Percentiles rank a stretch among this genome's conserved stretches.
Evolutionary conservation across 2,888 invertebrate species (phyloP).

Genomic region (Stratiomys singularior): DNA sequence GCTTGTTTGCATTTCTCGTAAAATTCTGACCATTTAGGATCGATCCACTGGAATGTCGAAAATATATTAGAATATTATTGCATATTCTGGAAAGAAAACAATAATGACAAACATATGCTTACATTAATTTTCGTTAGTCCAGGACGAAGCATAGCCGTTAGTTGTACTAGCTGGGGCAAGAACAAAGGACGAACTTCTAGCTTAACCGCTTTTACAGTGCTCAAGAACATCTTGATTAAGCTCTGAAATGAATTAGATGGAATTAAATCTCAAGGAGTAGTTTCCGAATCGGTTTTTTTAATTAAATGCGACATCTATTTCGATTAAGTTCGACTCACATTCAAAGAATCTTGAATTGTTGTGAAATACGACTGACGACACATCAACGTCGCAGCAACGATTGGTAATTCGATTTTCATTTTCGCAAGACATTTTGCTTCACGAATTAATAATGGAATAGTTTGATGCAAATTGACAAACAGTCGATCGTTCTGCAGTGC

Average conservation of each 20-base stretch:
- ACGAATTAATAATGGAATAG: slow-evolving; percentile 79
- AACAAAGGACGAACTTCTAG: slow-evolving; percentile 90
- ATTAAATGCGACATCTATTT: neutral
- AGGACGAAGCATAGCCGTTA: slow-evolving; percentile 84
- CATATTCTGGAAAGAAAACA: neutral
- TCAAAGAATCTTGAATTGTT: slow-evolving; percentile 78
- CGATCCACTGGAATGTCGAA: slow-evolving; percentile 76
- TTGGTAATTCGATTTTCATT: slow-evolving; percentile 82
- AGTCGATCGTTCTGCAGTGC: slow-evolving; percentile 70
- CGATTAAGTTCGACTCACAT: slow-evolving; percentile 66
- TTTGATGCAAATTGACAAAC: slow-evolving; percentile 80
- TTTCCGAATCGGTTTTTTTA: neutral
- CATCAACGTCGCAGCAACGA: slow-evolving; percentile 81
- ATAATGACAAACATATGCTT: slow-evolving; percentile 55
- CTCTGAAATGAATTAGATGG: slow-evolving; percentile 67
- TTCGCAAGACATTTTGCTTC: slow-evolving; percentile 89
- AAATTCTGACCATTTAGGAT: slow-evolving; percentile 82
- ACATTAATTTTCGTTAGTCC: slow-evolving; percentile 76
- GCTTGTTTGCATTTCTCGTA: slow-evolving; percentile 79
- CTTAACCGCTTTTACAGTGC: slow-evolving; percentile 79
- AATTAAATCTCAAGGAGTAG: neutral
- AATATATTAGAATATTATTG: neutral
- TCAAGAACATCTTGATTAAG: slow-evolving; percentile 79
- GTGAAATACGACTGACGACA: slow-evolving; percentile 82
- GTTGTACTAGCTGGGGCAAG: slow-evolving; percentile 84